Percentiles rank a stretch among this genome's conserved stretches.
Conservation (phyloP, 2,113 vertebrate species). For the Charadrius vociferus region DNA sequence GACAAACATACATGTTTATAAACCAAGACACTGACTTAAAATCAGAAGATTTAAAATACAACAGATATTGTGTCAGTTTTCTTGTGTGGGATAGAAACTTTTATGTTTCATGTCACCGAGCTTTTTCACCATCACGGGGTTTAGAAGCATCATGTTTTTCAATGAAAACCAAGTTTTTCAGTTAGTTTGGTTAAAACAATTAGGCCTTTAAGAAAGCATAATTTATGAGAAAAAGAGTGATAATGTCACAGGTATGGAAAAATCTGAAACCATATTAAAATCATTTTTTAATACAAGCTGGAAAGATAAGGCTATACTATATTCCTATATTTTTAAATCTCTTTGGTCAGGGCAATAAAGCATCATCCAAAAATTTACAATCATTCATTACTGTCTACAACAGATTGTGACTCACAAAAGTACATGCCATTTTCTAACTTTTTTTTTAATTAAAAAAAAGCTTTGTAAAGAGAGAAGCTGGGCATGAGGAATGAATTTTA, state of each 20-base stretch:
- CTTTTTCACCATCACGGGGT: neutral
- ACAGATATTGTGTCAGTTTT: neutral
- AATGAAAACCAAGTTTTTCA: neutral
- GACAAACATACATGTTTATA: neutral
- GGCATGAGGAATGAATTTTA: neutral
- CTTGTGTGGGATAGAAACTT: neutral
- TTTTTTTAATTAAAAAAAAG: neutral
- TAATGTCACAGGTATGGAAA: neutral
- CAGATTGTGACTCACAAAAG: neutral
- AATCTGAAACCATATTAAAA: neutral
- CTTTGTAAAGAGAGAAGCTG: neutral
- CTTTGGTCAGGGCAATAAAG: neutral
- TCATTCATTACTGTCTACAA: neutral
- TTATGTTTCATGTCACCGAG: neutral
- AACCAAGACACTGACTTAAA: neutral
- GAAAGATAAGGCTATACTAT: neutral
- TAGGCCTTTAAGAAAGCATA: neutral
- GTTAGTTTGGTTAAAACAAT: neutral
- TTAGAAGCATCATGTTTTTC: neutral
- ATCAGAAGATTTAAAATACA: neutral
- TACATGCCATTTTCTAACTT: neutral
- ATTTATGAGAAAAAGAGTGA: neutral
- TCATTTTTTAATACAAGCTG: neutral
- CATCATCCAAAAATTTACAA: neutral
- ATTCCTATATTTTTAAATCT: neutral